Evolutionary conservation across 1,140 invertebrate genomes (phyloP).

Genomic region (Drosophila nigromelanica): DNA sequence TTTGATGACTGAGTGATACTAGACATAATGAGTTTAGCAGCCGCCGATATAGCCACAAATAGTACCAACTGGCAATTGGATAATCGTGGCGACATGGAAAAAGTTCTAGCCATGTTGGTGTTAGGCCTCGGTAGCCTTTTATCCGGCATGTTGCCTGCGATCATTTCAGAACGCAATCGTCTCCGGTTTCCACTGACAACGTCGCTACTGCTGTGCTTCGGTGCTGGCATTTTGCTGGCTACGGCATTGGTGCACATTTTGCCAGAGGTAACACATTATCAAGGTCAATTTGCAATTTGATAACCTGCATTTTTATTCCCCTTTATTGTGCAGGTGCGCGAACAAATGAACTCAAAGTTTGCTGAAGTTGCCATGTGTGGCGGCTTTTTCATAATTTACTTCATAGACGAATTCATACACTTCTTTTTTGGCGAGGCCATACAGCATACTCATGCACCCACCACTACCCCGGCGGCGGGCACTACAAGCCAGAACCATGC

Average conservation of each 20-base stretch:
- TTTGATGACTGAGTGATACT: constrained; percentile 48
- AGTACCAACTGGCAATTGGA: constrained; percentile 21
- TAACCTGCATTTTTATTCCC: neutral
- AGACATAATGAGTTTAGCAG: constrained; percentile 40
- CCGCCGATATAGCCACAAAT: constrained; percentile 19
- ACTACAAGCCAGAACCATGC: constrained; percentile 20
- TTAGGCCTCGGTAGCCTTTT: constrained; percentile 88
- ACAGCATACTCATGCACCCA: constrained; percentile 63
- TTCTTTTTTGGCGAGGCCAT: constrained; percentile 85
- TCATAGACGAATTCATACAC: constrained; percentile 91
- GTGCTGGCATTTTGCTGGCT: constrained; percentile 92
- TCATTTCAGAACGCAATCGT: constrained; percentile 85
- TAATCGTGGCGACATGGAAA: constrained; percentile 85
- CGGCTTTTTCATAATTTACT: constrained; percentile 92
- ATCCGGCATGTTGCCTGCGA: constrained; percentile 88
- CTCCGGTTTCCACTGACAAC: constrained; percentile 86
- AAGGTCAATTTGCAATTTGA: neutral
- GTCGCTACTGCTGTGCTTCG: constrained; percentile 90
- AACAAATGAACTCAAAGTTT: constrained; percentile 85
- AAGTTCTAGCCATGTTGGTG: constrained; percentile 88
- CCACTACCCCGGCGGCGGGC: neutral
- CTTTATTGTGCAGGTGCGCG: constrained; percentile 68
- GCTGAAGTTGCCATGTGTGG: constrained; percentile 89
- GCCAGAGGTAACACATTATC: constrained; percentile 88
- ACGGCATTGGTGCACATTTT: constrained; percentile 93